Base-by-base conservation (phyloP, 2,888 invertebrate species). In the Rhamnusium bicolor region DNA sequence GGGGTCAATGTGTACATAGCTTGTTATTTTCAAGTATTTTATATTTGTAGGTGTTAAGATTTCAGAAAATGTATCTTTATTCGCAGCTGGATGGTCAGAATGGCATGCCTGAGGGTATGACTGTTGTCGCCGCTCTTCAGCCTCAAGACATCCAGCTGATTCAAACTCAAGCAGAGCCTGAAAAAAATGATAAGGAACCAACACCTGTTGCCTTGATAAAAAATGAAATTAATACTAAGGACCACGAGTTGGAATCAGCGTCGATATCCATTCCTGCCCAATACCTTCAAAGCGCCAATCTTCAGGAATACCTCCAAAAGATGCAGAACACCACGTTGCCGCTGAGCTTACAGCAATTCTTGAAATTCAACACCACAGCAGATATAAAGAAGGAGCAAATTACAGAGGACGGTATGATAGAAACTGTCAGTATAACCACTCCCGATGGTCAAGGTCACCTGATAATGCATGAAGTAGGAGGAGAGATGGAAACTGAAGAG, bases 141-240 rank as follows among this genome's bases (percentile, higher is more conserved):
- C 94, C 94, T 0, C 93, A 93, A 80, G 94, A 94, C 80, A 90
- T 94, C 85, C 94, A 93, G 82, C 84, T 94, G 19, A 88, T 92
- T 73, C 87, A 88, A 77, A 82, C 86, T 40, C 87, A 87, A 75
- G 80, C 85, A 8, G 86, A 86, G n/a, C 80, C 81, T 71, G 84
- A 75, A 54, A 82, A 84, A 79, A 75, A 80, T 72, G 80, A 83
- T 27, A 85, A 87, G 1, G 89, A 90, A 62, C 88, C 87, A 12
- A 88, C 89, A 2, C 90, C 90, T 0, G 89, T 90, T 0, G 89
- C 90, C 1, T 82, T 90, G 40, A 89, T 90, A 19, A 91, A 90
- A 79, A 89, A 82, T 74, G 88, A 88, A 79, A 68, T 80, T 16
- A 75, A 74, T 32, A 75, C 72, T 32, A 76, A 79, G 61, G 80